These are phyloP conservation scores for Gymnothorax javanicus DNA, from an alignment of 2,797 vertebrate genomes.

Conservation along the genomic window DNA sequence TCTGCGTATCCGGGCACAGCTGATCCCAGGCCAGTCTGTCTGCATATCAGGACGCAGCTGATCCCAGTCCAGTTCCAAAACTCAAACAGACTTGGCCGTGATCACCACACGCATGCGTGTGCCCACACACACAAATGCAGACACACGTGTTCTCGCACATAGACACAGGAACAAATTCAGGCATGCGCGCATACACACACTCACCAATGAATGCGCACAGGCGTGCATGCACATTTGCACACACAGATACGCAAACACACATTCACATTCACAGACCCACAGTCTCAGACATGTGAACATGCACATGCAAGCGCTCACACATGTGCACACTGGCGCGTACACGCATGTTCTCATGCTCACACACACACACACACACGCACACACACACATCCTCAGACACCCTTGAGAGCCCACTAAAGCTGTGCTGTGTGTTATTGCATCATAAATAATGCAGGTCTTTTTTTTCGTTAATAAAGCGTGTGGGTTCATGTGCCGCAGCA, in stretches of 20 bases:
- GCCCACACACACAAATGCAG: not conserved
- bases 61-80: no score
- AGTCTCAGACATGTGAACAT: no score
- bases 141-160: not conserved
- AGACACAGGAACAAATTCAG: not conserved
- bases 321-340: not conserved
- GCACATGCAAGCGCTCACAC: not conserved
- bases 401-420: slow-evolving; percentile 1
- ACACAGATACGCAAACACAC: not conserved
- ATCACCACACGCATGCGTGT: no score
- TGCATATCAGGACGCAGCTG: no score
- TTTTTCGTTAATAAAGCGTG: slow-evolving; percentile 10
- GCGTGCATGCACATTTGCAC: no score
- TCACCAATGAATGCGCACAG: not conserved
- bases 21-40: not conserved
- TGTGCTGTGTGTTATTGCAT: slow-evolving; percentile 1
- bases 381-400: not conserved
- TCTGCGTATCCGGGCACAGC: no score
- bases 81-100: no score
- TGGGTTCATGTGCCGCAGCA: slow-evolving; percentile 8
- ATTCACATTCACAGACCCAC: no score
- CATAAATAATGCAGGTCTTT: slow-evolving; percentile 26
- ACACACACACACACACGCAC: not conserved
- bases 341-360: not conserved
- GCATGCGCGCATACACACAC: not conserved